Base-by-base conservation (phyloP, 2,113 vertebrate species). In the Nestor notabilis region DNA sequence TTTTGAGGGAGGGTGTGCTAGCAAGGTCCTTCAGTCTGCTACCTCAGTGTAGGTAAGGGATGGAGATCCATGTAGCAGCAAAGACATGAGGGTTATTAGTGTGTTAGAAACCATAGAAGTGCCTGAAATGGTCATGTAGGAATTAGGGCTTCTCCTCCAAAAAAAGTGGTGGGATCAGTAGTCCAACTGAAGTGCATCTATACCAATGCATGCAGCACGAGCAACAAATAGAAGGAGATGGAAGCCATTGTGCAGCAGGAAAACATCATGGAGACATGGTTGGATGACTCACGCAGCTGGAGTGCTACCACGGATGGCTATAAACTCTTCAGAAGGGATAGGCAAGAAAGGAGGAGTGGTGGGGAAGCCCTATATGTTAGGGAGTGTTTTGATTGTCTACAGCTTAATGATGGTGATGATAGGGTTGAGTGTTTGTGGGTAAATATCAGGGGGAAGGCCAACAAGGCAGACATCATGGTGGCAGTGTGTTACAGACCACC, bases 11-110 rank as follows among this genome's bases (percentile, higher is more conserved):
- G 2, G 13, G 10, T 19, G 29, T 55, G 39, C 17, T 28, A 17
- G 12, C 23, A 53, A 70, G 23, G 7, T 44, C 23, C 16, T 69
- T 29, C 4, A 4, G 7, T 50, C 41, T 69, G 31, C 25, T 69
- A 18, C 50, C 27, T 29, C 18, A 25, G 7, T 44, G 43, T 15
- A 50, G 27, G 27, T n/a, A 43, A 31, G 27, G 35, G 23, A 49
- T 15, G 4, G 41, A 61, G 35, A 49, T 33, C 5, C 14, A 9
- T 49, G 27, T n/a, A 75, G 69, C 68, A 87, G 21, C 53, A 63
- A 64, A 75, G 47, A 63, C 18, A 33, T 0, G 0, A 49, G 5
- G 7, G 35, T 55, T 49, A 17, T 17, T 49, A 29, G 8, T n/a
- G 13, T 7, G 27, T n/a, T n/a, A 58, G 13, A 46, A 39, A 44